Evolutionary conservation across 2,113 vertebrate species (phyloP).

Genomic region (Sinocyclocheilus anophthalmus): DNA sequence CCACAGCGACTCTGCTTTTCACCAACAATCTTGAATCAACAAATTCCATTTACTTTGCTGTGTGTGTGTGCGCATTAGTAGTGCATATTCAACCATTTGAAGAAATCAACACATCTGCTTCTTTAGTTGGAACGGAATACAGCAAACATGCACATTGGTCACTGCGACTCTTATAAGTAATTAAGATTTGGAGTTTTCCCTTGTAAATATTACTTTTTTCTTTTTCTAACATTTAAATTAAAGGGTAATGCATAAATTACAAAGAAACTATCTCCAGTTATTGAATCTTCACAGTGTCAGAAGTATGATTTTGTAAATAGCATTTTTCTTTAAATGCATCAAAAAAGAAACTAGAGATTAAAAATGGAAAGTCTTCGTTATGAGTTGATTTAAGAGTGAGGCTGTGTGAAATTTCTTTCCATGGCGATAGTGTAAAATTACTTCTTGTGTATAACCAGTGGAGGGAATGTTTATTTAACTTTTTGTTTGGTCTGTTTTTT

Average conservation of each 20-base stretch:
- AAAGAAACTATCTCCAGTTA: conserved; percentile 9
- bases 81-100: conserved; percentile 33
- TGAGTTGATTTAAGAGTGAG: neutral
- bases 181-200: conserved; percentile 6
- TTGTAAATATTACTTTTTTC: conserved; percentile 47
- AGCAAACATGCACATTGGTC: neutral
- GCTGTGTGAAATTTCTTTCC: conserved; percentile 11
- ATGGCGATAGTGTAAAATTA: neutral
- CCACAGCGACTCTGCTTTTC: conserved; percentile 14
- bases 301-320: conserved; percentile 56
- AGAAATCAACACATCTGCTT: conserved; percentile 18
- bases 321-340: conserved; percentile 26
- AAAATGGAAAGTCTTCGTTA: neutral
- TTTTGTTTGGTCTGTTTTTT: conserved; percentile 14
- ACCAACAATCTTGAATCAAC: conserved; percentile 39
- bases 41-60: conserved; percentile 45
- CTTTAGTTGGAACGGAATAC: neutral
- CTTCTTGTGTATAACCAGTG: conserved; percentile 32
- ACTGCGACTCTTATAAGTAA: neutral
- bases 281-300: conserved; percentile 35
- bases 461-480: neutral
- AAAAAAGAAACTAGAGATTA: conserved; percentile 12
- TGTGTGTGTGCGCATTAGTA: neutral
- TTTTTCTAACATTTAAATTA: conserved; percentile 35
- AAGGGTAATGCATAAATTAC: conserved; percentile 2